Base-by-base conservation (phyloP, 2,113 vertebrate species). In the Psilopsiagon aurifrons region DNA sequence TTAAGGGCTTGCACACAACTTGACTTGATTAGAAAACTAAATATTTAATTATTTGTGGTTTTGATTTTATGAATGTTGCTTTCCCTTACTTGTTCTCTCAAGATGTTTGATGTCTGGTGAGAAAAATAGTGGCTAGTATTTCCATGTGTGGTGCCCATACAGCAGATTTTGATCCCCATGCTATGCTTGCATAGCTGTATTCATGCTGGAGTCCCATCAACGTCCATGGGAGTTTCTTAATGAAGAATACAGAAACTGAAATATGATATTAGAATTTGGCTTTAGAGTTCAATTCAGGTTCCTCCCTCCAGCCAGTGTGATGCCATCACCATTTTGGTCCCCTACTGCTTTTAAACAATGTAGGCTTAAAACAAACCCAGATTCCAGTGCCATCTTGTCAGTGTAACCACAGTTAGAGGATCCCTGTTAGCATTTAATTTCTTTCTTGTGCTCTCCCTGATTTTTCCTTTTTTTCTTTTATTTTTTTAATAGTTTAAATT, bases 21-120 rank as follows among this genome's bases (percentile, higher is more conserved):
- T 96, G 96, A 95, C 84, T 95, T 97, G 94, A 96, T 97, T 97
- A 97, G 95, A 97, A 97, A 97, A 91, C 92, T 94, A 97, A 97
- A 97, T 97, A 96, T 97, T 96, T 97, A 94, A 97, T 96, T 97
- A 96, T 96, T 94, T 94, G 94, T 94, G 95, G 96, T 94, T 97
- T 96, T 95, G 92, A 95, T 93, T 94, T 97, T 96, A 94, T 96
- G 87, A 94, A 97, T 64, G 86, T 86, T 91, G 82, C 91, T 97
- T 94, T 96, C 95, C 81, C 84, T 94, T 89, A 69, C 88, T 97
- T 94, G 91, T 90, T 88, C 76, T 94, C 49, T 90, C 92, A 96
- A 96, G 89, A 96, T 94, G 95, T 95, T 95, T 28, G 6, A 71
- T 11, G 83, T 94, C 87, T 96, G 84, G 81, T 87, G 91, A 92